Evolutionary conservation across 1,140 invertebrate genomes (phyloP).

Genomic region (Trissolcus basalis): DNA sequence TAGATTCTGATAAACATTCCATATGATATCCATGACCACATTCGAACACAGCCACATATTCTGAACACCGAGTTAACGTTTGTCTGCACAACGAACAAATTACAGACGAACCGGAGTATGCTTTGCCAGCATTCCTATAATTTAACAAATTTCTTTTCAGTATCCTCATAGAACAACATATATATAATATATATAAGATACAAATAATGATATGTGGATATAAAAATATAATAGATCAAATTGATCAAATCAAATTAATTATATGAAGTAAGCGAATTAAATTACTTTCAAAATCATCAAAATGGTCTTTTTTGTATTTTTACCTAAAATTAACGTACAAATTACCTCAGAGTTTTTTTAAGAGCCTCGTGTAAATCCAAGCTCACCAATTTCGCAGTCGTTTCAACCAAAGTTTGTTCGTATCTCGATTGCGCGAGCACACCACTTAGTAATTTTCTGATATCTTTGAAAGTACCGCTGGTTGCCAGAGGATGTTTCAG

Average conservation of each 20-base stretch:
- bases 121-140: constrained; percentile 68
- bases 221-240: no score
- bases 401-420: constrained; percentile 73
- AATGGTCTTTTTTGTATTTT: no score
- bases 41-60: constrained; percentile 69
- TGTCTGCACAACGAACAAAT: constrained; percentile 70
- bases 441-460: constrained; percentile 70
- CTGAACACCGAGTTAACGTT: constrained; percentile 64
- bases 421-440: constrained; percentile 73
- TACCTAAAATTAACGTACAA: no score
- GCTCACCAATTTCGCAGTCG: constrained; percentile 71
- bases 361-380: constrained; percentile 71
- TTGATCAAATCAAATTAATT: no score
- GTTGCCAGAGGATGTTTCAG: constrained; percentile 73
- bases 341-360: constrained; percentile 69
- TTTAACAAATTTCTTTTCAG: no score
- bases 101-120: constrained; percentile 63
- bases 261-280: no score
- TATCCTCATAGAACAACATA: no score
- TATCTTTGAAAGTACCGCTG: constrained; percentile 73
- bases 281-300: no score
- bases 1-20: constrained; percentile 70
- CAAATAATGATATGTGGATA: no score
- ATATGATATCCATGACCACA: constrained; percentile 73
- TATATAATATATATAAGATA: no score